Percentiles rank a stretch among this genome's conserved stretches.
phyloP scores from a whole-genome alignment of 1,140 invertebrate species.

The Helicoverpa armigera region DNA sequence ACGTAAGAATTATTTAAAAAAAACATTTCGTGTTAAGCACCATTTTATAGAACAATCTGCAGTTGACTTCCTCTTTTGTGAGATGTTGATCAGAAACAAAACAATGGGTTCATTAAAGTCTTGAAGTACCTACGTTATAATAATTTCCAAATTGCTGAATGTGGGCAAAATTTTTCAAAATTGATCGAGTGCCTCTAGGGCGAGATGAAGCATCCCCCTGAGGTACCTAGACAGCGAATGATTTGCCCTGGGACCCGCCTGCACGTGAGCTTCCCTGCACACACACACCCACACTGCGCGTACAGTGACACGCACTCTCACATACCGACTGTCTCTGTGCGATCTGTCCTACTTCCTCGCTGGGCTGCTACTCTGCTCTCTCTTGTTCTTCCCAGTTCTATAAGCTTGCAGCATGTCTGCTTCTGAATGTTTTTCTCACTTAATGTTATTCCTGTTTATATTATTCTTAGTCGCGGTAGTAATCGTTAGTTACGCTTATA shows the following conservation, averaged over 20 bases:
- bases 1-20: not conserved
- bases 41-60: no score
- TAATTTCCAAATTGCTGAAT: no score
- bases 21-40: no score
- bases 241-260: constrained; percentile 54
- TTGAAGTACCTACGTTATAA: no score
- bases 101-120: no score
- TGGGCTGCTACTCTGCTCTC: constrained; percentile 51
- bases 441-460: constrained; percentile 34
- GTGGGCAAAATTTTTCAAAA: no score
- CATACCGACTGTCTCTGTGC: constrained; percentile 33
- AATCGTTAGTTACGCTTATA: constrained; percentile 54
- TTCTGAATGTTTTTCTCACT: constrained; percentile 52
- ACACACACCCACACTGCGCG: constrained; percentile 48
- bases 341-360: constrained; percentile 52
- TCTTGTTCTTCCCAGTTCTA: constrained; percentile 49
- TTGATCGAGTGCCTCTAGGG: no score
- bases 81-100: no score
- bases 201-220: no score
- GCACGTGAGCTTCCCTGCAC: constrained; percentile 52
- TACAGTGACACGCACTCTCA: constrained; percentile 52
- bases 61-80: no score
- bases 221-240: constrained; percentile 11
- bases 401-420: constrained; percentile 62
- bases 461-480: constrained; percentile 43